Conservation (phyloP, 2,797 vertebrate species). For the Scarus forsteni region DNA sequence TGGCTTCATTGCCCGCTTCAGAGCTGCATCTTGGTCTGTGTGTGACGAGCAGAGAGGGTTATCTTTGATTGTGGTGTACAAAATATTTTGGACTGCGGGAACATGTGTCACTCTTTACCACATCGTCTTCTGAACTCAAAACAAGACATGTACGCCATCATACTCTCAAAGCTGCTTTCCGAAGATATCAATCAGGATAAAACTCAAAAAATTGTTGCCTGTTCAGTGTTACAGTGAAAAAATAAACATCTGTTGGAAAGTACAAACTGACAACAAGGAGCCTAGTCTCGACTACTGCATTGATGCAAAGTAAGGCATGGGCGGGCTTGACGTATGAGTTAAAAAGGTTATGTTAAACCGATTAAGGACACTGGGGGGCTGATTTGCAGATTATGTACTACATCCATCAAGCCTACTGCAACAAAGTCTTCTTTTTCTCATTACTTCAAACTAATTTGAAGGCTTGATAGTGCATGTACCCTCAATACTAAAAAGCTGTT, state of each 20-base stretch:
- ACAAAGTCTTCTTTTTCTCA: constrained; percentile 35
- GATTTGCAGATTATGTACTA: constrained; percentile 57
- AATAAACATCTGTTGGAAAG: constrained; percentile 79
- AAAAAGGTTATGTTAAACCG: constrained; percentile 60
- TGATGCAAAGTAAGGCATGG: constrained; percentile 82
- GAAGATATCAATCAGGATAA: constrained; percentile 38
- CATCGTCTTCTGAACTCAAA: constrained; percentile 29
- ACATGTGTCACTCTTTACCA: constrained; percentile 29
- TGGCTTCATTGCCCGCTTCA: constrained; percentile 41
- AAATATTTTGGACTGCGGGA: constrained; percentile 37
- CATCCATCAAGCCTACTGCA: constrained; percentile 45
- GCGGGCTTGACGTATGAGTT: constrained; percentile 64
- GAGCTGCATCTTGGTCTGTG: constrained; percentile 38
- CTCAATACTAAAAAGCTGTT: constrained; percentile 59
- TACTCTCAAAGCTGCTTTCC: constrained; percentile 62
- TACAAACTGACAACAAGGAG: constrained; percentile 69
- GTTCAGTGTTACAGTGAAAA: constrained; percentile 70
- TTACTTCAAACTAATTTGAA: constrained; percentile 37
- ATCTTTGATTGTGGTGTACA: constrained; percentile 25
- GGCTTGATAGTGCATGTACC: constrained; percentile 35
- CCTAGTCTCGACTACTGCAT: constrained; percentile 73
- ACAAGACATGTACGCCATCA: constrained; percentile 46
- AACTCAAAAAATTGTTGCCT: constrained; percentile 65
- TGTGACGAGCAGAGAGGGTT: constrained; percentile 38
- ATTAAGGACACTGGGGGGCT: constrained; percentile 73